Conservation (phyloP, 92 coral and sea anemone genomes). For the Palythoa grandiflora region DNA sequence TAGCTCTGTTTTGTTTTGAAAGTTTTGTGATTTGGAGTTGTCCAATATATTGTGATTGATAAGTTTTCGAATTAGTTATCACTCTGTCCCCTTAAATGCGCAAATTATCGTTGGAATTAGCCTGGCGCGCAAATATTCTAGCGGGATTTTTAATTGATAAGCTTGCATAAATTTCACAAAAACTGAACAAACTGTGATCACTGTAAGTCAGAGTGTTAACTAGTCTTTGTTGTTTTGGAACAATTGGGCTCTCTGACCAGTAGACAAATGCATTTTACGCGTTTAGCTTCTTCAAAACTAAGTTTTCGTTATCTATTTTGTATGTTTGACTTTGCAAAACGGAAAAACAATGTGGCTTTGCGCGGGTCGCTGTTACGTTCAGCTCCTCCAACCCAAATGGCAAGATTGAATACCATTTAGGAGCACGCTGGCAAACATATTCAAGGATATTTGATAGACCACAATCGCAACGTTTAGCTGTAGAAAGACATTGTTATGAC, state of each 20-base stretch:
- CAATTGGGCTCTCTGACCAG: neutral
- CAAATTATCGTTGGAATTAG: neutral
- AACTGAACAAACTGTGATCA: neutral
- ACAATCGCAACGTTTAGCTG: constrained; percentile 1
- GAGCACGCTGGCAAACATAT: constrained; percentile 22
- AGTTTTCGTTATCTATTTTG: neutral
- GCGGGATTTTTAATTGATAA: neutral
- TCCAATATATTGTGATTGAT: no score
- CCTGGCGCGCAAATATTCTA: neutral
- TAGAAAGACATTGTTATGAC: constrained; percentile 15
- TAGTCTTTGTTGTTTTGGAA: neutral
- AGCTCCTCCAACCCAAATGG: constrained; percentile 12
- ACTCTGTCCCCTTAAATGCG: neutral
- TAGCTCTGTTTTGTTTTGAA: neutral
- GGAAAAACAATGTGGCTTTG: neutral
- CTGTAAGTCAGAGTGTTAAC: neutral
- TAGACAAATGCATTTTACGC: neutral
- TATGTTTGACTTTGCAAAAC: neutral
- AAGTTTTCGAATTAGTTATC: neutral
- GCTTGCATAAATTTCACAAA: constrained; percentile 1
- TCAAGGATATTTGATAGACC: constrained; percentile 7
- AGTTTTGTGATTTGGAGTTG: neutral
- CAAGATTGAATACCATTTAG: neutral
- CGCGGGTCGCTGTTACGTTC: neutral
- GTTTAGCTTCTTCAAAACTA: neutral